phyloP scores from a whole-genome alignment of 1,140 invertebrate genomes.

The Diorhabda carinulata region DNA sequence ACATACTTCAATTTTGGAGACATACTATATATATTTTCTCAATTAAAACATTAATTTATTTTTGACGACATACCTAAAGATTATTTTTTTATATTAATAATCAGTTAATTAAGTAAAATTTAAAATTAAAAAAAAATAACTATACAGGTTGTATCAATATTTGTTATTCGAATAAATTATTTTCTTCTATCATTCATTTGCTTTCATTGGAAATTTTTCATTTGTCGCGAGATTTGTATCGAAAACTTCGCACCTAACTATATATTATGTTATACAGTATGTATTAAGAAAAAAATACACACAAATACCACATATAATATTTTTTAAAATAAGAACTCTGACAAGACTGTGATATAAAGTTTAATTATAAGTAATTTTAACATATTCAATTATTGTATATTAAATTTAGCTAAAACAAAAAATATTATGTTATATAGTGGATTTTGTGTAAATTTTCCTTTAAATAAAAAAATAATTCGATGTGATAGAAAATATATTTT shows the following conservation, averaged over 20 bases:
- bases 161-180: too few relatives aligned
- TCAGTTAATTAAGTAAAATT: too few relatives aligned
- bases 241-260: not conserved
- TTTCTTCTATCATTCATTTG: too few relatives aligned
- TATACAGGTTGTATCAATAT: too few relatives aligned
- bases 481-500: constrained; percentile 45
- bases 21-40: too few relatives aligned
- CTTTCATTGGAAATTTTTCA: too few relatives aligned
- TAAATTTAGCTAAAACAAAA: constrained; percentile 14
- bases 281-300: constrained; percentile 17
- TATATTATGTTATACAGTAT: not conserved
- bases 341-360: constrained; percentile 37
- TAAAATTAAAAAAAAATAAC: too few relatives aligned
- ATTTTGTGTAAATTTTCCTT: constrained; percentile 35
- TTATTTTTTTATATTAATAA: too few relatives aligned
- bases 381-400: constrained; percentile 33
- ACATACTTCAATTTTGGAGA: too few relatives aligned
- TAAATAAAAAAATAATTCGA: constrained; percentile 31
- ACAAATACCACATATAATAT: constrained; percentile 37
- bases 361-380: constrained; percentile 39
- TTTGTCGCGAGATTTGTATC: not conserved
- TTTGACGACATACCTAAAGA: too few relatives aligned
- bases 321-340: constrained; percentile 37
- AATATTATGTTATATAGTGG: constrained; percentile 37
- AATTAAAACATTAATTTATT: too few relatives aligned